Conservation (phyloP, 2,888 invertebrate species). For the Entomobrya proxima region DNA sequence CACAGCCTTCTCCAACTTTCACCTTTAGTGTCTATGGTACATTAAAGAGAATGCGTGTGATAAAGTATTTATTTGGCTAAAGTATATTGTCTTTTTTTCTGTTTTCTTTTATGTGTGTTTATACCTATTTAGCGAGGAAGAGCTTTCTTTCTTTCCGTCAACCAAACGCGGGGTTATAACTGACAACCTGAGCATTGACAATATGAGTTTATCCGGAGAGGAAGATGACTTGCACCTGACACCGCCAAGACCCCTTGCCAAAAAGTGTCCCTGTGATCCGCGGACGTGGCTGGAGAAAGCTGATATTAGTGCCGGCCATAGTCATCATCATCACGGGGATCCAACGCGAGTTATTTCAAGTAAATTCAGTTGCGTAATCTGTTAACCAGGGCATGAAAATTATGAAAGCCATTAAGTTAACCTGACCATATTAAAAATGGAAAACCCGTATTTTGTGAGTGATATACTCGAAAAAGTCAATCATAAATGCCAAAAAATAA, state of each 20-base stretch:
- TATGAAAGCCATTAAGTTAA: background rate
- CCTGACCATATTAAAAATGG: background rate
- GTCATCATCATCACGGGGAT: slow-evolving; percentile 55
- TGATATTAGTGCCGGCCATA: slow-evolving; percentile 22
- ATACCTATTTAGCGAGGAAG: slow-evolving; percentile 78
- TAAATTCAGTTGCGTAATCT: slow-evolving; percentile 48
- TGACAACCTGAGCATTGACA: slow-evolving; percentile 81
- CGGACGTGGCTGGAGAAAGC: slow-evolving; percentile 59
- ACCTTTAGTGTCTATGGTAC: no score
- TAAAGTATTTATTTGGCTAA: no score
- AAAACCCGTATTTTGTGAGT: background rate
- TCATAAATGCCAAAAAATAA: background rate
- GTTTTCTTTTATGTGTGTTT: background rate
- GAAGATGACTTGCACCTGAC: slow-evolving; percentile 79
- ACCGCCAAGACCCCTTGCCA: slow-evolving; percentile 77
- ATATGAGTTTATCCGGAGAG: slow-evolving; percentile 81
- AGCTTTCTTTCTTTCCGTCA: slow-evolving; percentile 80
- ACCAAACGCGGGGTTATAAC: slow-evolving; percentile 80
- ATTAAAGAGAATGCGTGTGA: no score
- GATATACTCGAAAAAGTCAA: background rate
- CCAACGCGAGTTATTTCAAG: slow-evolving; percentile 25
- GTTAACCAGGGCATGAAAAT: no score
- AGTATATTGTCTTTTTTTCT: no score
- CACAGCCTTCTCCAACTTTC: no score
- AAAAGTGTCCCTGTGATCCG: slow-evolving; percentile 78